Evolutionary conservation across 2,797 vertebrate species (phyloP).

Genomic region (Gila robusta): DNA sequence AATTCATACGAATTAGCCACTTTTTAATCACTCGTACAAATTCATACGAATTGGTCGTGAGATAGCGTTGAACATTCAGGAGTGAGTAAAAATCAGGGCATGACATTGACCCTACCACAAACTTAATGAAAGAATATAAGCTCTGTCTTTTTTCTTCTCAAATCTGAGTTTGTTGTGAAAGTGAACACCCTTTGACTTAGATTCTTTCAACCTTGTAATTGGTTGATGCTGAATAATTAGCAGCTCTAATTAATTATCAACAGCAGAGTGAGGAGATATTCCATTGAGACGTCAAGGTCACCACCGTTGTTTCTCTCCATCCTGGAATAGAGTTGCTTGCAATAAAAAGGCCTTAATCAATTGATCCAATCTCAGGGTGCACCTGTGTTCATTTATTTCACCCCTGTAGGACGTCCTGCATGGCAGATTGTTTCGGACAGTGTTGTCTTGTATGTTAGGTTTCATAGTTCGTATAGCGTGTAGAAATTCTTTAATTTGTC

Average conservation of each 20-base stretch:
- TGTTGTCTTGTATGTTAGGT: conserved; percentile 4
- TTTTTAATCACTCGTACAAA: too few species aligned
- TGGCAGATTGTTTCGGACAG: not conserved
- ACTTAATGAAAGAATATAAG: not conserved
- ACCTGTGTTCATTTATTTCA: conserved; percentile 28
- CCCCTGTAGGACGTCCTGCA: not conserved
- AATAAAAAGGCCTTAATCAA: conserved; percentile 14
- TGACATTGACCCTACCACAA: conserved; percentile 22
- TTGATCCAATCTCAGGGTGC: conserved; percentile 16
- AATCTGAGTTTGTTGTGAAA: conserved; percentile 16
- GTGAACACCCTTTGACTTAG: conserved; percentile 38
- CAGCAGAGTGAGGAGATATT: conserved; percentile 69
- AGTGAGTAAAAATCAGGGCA: conserved; percentile 36
- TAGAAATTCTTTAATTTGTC: not conserved
- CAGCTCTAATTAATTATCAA: conserved; percentile 80
- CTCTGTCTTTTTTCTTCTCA: not conserved
- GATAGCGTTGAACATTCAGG: conserved; percentile 53
- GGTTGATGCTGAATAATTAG: conserved; percentile 80
- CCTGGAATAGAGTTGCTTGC: conserved; percentile 8
- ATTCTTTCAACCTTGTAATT: conserved; percentile 72
- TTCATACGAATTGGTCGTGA: too few species aligned
- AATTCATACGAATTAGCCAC: too few species aligned
- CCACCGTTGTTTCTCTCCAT: not conserved
- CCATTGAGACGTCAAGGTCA: conserved; percentile 44
- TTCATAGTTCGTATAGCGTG: not conserved